phyloP scores from a whole-genome alignment of 2,113 vertebrate genomes.

The Alces alces region DNA sequence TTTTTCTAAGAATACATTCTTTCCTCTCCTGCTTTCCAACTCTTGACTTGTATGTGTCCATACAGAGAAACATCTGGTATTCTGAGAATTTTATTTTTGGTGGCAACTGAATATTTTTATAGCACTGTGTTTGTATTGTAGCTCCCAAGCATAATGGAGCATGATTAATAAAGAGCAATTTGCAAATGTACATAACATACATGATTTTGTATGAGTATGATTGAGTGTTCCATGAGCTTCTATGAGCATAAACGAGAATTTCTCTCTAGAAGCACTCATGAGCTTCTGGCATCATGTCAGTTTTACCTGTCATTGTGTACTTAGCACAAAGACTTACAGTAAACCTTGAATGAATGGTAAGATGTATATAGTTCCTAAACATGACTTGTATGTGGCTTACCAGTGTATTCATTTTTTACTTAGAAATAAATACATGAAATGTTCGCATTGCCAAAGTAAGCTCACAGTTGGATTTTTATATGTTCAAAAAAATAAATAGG shows the following conservation, averaged over 20 bases:
- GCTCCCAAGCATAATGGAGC: background rate
- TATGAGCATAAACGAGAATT: background rate
- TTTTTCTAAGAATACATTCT: conserved; percentile 60
- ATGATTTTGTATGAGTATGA: background rate
- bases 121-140: background rate
- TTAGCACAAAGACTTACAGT: background rate
- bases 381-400: background rate
- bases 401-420: background rate
- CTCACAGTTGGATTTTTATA: conserved; percentile 16
- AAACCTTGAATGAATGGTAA: background rate
- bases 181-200: background rate
- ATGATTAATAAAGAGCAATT: background rate
- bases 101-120: conserved; percentile 42
- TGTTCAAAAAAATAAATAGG: background rate
- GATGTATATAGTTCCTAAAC: background rate
- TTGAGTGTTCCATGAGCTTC: background rate
- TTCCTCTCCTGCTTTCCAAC: conserved; percentile 46
- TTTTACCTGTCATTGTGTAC: background rate
- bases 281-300: background rate
- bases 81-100: conserved; percentile 52
- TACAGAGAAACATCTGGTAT: conserved; percentile 60
- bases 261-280: background rate
- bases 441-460: background rate
- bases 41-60: background rate
- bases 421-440: background rate